A percentile compares a stretch with the other conserved stretches of the same genome.
Evolutionary conservation across 2,113 vertebrate species (phyloP).

Genomic region (Odocoileus virginianus): DNA sequence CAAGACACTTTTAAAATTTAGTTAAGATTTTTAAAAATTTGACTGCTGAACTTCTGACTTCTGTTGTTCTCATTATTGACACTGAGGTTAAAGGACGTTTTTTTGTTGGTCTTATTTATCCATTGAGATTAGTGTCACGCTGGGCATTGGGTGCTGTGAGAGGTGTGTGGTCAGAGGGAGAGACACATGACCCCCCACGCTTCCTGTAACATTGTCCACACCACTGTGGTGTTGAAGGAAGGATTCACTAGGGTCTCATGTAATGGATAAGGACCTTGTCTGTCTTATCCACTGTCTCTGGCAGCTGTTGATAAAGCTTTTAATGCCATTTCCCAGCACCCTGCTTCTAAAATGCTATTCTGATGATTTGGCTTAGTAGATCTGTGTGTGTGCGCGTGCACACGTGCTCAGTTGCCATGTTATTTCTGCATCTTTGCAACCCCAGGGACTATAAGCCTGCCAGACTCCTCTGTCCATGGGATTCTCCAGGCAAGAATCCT

Average conservation of each 20-base stretch:
- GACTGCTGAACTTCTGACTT: not conserved
- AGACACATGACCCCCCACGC: rapidly evolving
- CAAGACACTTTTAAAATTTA: not conserved
- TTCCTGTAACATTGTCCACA: not conserved
- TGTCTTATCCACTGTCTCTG: not conserved
- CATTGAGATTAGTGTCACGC: not conserved
- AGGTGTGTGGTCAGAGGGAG: not conserved
- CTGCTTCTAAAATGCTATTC: not conserved
- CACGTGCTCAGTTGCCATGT: not conserved
- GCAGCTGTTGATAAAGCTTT: not conserved
- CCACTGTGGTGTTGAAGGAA: not conserved
- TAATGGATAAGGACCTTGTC: not conserved
- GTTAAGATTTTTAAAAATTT: not conserved
- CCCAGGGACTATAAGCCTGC: not conserved
- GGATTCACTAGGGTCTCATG: not conserved
- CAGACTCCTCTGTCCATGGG: not conserved
- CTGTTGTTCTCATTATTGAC: not conserved
- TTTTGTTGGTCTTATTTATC: not conserved
- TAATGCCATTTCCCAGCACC: not conserved
- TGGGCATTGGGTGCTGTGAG: not conserved
- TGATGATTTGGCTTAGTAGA: not conserved
- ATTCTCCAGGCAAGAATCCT: not conserved
- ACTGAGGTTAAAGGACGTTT: not conserved
- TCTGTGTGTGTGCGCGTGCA: not conserved
- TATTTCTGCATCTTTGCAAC: not conserved